phyloP scores from a whole-genome alignment of 2,113 vertebrate genomes.

The Anguilla japonica region DNA sequence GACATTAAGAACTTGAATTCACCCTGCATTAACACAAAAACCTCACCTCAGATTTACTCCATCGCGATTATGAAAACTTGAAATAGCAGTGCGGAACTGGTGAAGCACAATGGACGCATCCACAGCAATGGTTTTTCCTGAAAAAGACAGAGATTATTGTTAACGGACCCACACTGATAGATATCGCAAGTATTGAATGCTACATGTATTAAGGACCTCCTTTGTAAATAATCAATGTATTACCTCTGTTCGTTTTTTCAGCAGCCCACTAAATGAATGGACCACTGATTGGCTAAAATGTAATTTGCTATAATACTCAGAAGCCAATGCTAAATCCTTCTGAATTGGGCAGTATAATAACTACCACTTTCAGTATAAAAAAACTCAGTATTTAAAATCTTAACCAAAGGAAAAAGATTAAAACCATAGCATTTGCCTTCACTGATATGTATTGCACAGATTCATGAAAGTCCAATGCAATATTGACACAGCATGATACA shows the following conservation, averaged over 20 bases:
- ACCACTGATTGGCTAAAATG: too few relatives aligned
- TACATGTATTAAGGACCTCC: background rate
- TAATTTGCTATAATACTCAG: too few relatives aligned
- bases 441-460: too few relatives aligned
- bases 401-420: too few relatives aligned
- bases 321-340: too few relatives aligned
- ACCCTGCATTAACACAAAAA: background rate
- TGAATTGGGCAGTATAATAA: too few relatives aligned
- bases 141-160: constrained; percentile 23
- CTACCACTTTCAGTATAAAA: too few relatives aligned
- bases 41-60: constrained; percentile 51
- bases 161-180: background rate
- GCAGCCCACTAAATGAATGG: too few relatives aligned
- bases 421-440: too few relatives aligned
- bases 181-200: background rate
- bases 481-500: too few relatives aligned
- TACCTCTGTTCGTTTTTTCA: background rate
- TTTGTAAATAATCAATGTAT: background rate
- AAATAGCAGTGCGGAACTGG: constrained; percentile 69
- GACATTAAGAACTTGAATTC: background rate
- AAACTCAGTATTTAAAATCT: too few relatives aligned
- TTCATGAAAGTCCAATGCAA: too few relatives aligned
- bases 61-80: constrained; percentile 39
- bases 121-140: constrained; percentile 71
- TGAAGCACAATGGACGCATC: constrained; percentile 71